phyloP scores from a whole-genome alignment of 2,888 invertebrate genomes.

The Augochlorella aurata region DNA sequence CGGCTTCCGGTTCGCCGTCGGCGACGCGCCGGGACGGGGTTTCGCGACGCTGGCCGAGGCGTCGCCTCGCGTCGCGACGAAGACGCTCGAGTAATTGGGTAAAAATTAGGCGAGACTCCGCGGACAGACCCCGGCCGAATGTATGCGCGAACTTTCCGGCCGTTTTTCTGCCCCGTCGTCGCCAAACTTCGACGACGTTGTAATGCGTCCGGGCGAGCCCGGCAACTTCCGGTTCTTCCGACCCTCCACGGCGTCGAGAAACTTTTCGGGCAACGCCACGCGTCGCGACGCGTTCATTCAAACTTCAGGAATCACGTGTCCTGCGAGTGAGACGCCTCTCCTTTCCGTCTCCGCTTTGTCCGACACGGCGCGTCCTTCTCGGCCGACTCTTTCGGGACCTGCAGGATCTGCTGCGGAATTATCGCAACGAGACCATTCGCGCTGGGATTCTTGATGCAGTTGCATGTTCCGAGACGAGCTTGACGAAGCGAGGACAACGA shows the following conservation, averaged over 20 bases:
- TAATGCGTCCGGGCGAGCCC: neutral
- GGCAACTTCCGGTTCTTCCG: constrained; percentile 1
- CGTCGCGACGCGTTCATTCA: neutral
- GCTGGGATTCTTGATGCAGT: no score
- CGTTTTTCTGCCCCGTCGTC: constrained; percentile 10
- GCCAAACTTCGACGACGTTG: constrained; percentile 3
- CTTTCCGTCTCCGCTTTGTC: no score
- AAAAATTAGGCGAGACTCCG: constrained; percentile 25
- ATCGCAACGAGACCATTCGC: no score
- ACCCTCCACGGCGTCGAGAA: neutral
- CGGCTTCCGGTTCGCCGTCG: constrained; percentile 12
- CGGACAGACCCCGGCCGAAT: neutral
- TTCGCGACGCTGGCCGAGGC: neutral
- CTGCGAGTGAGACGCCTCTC: no score
- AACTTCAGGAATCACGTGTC: no score
- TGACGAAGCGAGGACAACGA: no score
- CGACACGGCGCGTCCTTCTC: no score
- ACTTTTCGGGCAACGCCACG: neutral
- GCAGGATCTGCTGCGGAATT: no score
- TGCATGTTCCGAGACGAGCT: no score
- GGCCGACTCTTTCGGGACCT: no score
- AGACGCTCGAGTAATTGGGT: constrained; percentile 15
- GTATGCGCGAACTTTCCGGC: constrained; percentile 18
- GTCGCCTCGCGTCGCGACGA: neutral
- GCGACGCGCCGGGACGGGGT: neutral